Percentiles rank a stretch among this genome's conserved stretches.
These are phyloP conservation scores for Leptinotarsa tumamoca DNA, from an alignment of 2,888 invertebrate genomes.

Conservation along the genomic window DNA sequence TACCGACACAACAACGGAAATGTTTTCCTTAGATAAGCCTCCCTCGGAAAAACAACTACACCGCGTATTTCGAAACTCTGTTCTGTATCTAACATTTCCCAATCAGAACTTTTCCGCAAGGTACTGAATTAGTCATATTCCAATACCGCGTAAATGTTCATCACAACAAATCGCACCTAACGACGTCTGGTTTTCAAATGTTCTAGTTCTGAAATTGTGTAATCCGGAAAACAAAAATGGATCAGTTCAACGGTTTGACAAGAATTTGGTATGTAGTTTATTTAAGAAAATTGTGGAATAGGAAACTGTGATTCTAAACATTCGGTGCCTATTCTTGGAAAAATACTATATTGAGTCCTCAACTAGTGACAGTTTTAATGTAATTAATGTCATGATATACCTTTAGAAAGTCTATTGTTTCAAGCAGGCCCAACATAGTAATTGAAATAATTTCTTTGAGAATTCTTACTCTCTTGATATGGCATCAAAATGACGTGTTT, in stretches of 20 bases:
- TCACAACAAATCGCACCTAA: neutral
- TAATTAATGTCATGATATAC: too few relatives aligned
- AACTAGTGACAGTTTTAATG: too few relatives aligned
- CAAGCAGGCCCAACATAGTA: too few relatives aligned
- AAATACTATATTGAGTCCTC: too few relatives aligned
- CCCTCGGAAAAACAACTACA: neutral
- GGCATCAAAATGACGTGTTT: too few relatives aligned
- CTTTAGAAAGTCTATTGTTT: too few relatives aligned
- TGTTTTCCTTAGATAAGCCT: conserved; percentile 7
- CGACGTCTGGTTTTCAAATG: neutral
- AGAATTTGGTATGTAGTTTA: neutral
- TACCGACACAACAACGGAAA: conserved; percentile 1
- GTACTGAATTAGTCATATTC: neutral
- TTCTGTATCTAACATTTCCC: conserved; percentile 1
- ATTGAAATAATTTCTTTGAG: too few relatives aligned
- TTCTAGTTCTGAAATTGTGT: neutral
- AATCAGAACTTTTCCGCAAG: conserved; percentile 3
- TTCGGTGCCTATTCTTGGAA: too few relatives aligned
- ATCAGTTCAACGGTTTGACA: neutral
- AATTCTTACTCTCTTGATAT: too few relatives aligned
- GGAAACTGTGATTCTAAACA: too few relatives aligned
- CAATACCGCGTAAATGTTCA: neutral
- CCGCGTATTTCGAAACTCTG: neutral
- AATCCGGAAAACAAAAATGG: too few relatives aligned
- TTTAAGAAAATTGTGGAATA: too few relatives aligned